Evolutionary conservation across 64 coral and sea anemone genomes (phyloP), one percentile per base, ranked within the genome.

Genomic region (Trachythela sp.): DNA sequence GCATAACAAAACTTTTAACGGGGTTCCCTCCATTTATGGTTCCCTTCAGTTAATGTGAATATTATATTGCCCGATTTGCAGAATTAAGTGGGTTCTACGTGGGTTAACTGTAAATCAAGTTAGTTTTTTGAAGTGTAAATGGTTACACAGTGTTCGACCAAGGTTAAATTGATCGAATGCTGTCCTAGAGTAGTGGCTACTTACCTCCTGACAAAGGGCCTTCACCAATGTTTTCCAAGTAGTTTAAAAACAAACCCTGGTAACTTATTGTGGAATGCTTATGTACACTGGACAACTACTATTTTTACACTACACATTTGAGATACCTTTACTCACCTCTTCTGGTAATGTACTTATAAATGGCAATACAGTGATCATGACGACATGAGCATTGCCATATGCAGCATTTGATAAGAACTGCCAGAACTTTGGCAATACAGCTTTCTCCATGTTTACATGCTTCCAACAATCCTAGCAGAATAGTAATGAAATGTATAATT

Each of bases 371-470:
- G 87, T 94, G 13, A 93, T 90, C 54, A 86, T 94, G 34, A 93
- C 94, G 26, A 93, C 72, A 1, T 88, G 88, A 9, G 93, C 95
- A 87, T 87, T 92, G 6, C 95, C 95, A 94, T 71, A 92, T 9
- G 88, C 95, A 54, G 93, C 95, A 94, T 84, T 93, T 24, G 54
- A 88, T 39, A 98, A 71, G 35, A 98, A 85, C 27, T 84, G 64
- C 95, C 95, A 98, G 17, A 98, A 71, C 72, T 98, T 98, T 10
- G 95, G 95, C 13, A 98, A 84, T 85, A 94, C 91, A 89, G 93
- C 95, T 84, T 98, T 98, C 31, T 93, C 93, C 41, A 93, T 64
- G 85, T 98, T 98, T 9, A 98, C 95, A 88, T 98, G 89, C 39
- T 84, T 91, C 95, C 95, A 98, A 86, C 95, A 98, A 36, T 98